These are phyloP conservation scores for Lymantria monacha DNA, from an alignment of 2,888 invertebrate species.

Conservation along the genomic window DNA sequence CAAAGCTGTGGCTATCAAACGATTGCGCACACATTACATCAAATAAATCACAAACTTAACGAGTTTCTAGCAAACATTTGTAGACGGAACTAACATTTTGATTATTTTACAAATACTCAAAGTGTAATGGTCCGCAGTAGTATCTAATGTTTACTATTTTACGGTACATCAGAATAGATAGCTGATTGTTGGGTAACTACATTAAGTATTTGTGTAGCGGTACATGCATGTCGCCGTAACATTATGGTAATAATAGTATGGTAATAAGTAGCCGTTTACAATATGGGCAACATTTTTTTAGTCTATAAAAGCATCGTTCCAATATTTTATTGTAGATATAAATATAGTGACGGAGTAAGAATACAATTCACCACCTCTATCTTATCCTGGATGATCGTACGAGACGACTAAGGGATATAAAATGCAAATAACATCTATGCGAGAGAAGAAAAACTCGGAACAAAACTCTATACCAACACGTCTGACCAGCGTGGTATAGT, in stretches of 20 bases:
- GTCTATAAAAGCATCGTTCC: constrained; percentile 48
- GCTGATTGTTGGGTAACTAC: constrained; percentile 54
- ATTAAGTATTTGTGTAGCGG: constrained; percentile 67
- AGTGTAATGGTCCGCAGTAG: constrained; percentile 71
- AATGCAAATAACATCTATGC: too few species aligned
- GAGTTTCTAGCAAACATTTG: constrained; percentile 72
- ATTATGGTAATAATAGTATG: constrained; percentile 23
- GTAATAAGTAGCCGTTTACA: constrained; percentile 60
- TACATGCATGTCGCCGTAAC: constrained; percentile 44
- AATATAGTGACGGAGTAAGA: too few species aligned
- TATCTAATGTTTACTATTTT: constrained; percentile 58
- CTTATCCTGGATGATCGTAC: too few species aligned
- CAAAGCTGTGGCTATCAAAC: constrained; percentile 56
- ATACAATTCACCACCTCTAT: too few species aligned
- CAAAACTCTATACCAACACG: too few species aligned
- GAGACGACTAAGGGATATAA: too few species aligned
- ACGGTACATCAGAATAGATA: constrained; percentile 57
- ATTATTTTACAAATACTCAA: constrained; percentile 75
- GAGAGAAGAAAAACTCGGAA: too few species aligned
- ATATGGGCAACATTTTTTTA: constrained; percentile 66
- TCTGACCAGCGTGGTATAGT: too few species aligned
- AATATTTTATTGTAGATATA: constrained; percentile 13
- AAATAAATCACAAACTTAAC: constrained; percentile 73
- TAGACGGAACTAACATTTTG: constrained; percentile 56
- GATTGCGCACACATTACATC: constrained; percentile 63